A percentile compares a stretch with the other conserved stretches of the same genome.
Conservation (phyloP, 2,888 invertebrate species). For the Odontothrips loti region DNA sequence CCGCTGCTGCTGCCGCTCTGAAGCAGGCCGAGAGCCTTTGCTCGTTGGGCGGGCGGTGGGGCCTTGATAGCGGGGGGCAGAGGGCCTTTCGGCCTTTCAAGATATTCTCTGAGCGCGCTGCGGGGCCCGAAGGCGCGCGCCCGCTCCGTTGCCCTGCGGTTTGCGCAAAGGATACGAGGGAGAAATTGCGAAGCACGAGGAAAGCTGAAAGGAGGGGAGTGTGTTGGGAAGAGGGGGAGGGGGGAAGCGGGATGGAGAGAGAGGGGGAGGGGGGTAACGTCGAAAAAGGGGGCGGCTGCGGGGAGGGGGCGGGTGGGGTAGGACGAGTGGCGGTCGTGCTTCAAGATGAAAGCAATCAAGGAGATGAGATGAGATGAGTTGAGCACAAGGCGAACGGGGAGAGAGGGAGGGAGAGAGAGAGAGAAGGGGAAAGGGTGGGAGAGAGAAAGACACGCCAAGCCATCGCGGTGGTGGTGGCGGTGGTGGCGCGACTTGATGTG, state of each 20-base stretch:
- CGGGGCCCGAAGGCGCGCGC: not conserved
- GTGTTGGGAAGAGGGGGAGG: not conserved
- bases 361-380: constrained; percentile 3
- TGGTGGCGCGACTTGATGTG: not conserved
- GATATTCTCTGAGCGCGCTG: constrained; percentile 6
- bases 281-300: not conserved
- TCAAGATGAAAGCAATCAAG: constrained; percentile 8
- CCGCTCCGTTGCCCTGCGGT: too few species aligned
- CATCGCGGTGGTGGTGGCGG: not conserved
- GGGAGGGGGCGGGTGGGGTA: not conserved
- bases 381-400: too few species aligned
- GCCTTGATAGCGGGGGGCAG: not conserved
- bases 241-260: not conserved
- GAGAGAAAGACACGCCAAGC: not conserved
- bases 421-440: not conserved
- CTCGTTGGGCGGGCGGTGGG: not conserved
- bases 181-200: constrained; percentile 22
- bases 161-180: constrained; percentile 18
- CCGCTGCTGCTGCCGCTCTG: too few species aligned
- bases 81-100: constrained; percentile 14
- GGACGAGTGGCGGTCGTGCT: not conserved
- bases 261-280: not conserved
- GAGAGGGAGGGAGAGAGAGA: too few species aligned
- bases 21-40: too few species aligned
- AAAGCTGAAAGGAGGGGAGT: not conserved